Evolutionary conservation across 2,888 invertebrate species (phyloP).

Genomic region (Pseudococcus viburni): DNA sequence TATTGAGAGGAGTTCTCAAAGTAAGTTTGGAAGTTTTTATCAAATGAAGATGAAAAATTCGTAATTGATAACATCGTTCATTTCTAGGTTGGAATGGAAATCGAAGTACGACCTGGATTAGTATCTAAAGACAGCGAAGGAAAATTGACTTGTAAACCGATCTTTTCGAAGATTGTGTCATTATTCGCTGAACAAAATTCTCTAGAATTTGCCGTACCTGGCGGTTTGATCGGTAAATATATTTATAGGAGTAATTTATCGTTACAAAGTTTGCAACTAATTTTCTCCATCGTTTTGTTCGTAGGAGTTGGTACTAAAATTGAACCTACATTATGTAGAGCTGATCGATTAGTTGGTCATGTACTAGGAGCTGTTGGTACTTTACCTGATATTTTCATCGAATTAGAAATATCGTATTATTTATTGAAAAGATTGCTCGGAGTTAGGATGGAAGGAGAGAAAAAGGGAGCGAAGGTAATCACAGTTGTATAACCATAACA

Average conservation of each 20-base stretch:
- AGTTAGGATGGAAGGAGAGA: slow-evolving; percentile 98
- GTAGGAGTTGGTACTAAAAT: slow-evolving; percentile 96
- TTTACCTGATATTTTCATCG: slow-evolving; percentile 96
- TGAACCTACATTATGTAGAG: slow-evolving; percentile 98
- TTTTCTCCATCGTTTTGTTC: slow-evolving; percentile 65
- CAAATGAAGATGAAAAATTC: no score
- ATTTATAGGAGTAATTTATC: not conserved
- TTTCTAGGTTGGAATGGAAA: slow-evolving; percentile 92
- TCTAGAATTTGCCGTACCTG: slow-evolving; percentile 98
- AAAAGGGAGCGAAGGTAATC: slow-evolving; percentile 93
- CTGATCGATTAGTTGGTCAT: slow-evolving; percentile 98
- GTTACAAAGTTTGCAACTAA: not conserved
- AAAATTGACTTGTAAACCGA: slow-evolving; percentile 94
- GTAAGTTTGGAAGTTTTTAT: slow-evolving; percentile 70
- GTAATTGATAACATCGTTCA: no score
- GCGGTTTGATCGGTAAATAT: slow-evolving; percentile 90
- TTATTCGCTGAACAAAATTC: slow-evolving; percentile 98
- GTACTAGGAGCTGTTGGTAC: slow-evolving; percentile 96
- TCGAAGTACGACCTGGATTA: slow-evolving; percentile 97
- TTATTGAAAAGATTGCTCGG: slow-evolving; percentile 94
- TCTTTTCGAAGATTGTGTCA: slow-evolving; percentile 96
- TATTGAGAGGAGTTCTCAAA: slow-evolving; percentile 93
- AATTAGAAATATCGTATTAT: slow-evolving; percentile 98
- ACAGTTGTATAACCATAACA: no score
- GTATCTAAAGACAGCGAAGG: slow-evolving; percentile 98